Evolutionary conservation across 2,113 vertebrate genomes (phyloP).

Genomic region (Geococcyx californianus): DNA sequence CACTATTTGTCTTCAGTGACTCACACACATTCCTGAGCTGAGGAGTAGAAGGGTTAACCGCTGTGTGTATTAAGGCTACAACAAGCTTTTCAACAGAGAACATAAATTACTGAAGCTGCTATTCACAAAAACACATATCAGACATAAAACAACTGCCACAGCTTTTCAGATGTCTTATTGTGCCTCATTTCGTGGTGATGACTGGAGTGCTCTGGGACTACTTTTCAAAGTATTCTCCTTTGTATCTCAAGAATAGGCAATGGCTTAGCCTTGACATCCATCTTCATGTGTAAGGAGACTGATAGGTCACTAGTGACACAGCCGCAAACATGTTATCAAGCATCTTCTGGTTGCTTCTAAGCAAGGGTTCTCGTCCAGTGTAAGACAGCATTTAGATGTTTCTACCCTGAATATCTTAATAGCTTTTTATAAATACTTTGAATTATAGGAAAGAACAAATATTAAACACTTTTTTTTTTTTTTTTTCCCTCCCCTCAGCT

Average conservation of each 20-base stretch:
- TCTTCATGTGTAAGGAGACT: constrained; percentile 22
- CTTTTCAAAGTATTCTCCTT: constrained; percentile 63
- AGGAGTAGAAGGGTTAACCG: constrained; percentile 57
- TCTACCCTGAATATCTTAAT: background rate
- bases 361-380: background rate
- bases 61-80: constrained; percentile 53
- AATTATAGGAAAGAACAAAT: background rate
- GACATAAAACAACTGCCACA: constrained; percentile 68
- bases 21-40: background rate
- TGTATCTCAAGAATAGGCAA: constrained; percentile 33
- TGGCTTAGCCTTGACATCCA: constrained; percentile 54
- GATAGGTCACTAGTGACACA: constrained; percentile 19
- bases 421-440: background rate
- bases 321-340: background rate
- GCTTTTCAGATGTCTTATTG: constrained; percentile 61
- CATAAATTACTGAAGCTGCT: constrained; percentile 61
- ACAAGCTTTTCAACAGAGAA: constrained; percentile 51
- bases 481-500: too few relatives aligned
- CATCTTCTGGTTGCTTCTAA: background rate
- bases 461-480: background rate
- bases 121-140: constrained; percentile 64
- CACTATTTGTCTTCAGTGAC: background rate
- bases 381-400: background rate
- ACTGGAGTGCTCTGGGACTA: constrained; percentile 48
- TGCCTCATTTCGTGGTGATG: constrained; percentile 54